A percentile compares a stretch with the other conserved stretches of the same genome.
Conservation (phyloP, 1,140 invertebrate genomes). For the Delia radicum region DNA sequence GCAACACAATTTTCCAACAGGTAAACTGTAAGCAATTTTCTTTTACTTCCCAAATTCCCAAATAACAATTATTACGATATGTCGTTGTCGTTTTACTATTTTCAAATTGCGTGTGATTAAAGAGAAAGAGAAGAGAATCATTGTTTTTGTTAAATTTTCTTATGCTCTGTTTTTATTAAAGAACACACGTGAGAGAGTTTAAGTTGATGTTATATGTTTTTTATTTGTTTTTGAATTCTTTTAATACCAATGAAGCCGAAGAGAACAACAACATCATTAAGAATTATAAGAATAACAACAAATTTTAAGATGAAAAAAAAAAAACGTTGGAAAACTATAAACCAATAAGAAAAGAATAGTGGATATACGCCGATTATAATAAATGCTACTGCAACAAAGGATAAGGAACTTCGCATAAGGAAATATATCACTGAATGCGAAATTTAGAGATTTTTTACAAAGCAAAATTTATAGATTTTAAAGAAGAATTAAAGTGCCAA, state of each 20-base stretch:
- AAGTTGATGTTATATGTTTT: neutral
- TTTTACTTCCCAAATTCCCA: slow-evolving; percentile 16
- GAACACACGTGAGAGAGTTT: slow-evolving; percentile 8
- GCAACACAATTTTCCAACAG: neutral
- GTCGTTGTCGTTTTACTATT: slow-evolving; percentile 12
- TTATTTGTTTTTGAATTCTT: neutral
- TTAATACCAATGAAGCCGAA: neutral
- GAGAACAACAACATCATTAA: slow-evolving; percentile 1
- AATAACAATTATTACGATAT: slow-evolving; percentile 23
- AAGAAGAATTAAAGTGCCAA: no score
- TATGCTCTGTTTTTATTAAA: neutral
- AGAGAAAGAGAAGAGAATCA: neutral
- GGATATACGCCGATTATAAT: no score
- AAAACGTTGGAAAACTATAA: no score
- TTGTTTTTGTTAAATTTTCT: neutral
- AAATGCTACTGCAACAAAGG: no score
- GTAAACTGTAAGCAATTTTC: neutral
- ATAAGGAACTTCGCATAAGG: no score
- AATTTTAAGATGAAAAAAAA: neutral
- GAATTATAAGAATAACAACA: slow-evolving; percentile 5
- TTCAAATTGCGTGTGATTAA: slow-evolving; percentile 13
- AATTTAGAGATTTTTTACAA: no score
- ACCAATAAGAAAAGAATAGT: no score
- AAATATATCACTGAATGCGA: no score
- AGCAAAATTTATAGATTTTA: no score